Evolutionary conservation across 2,797 vertebrate species (phyloP), one percentile per base, ranked within the genome.

Genomic region (Apogon talboti): DNA sequence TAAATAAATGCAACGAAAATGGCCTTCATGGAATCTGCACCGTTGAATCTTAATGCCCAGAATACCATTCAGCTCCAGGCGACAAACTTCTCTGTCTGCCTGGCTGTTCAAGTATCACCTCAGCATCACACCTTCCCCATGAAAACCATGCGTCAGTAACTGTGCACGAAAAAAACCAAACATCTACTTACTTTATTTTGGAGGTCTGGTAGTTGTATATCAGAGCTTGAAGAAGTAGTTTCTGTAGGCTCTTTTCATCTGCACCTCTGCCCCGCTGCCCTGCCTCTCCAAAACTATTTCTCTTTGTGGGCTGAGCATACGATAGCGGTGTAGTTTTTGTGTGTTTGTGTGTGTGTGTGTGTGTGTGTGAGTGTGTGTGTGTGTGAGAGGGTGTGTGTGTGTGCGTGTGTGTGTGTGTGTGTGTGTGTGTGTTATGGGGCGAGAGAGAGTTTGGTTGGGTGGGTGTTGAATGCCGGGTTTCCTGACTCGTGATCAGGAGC

Each of bases 401-500:
- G 64, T 74, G 78, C 90, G 79, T 83, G 79, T 82, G 54, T 64
- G 53, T 73, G 51, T 75, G 65, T 73, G 64, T 74, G 78, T 90
- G 80, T 66, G 21, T 38, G 16, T 69, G 24, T 59, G 44, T 62
- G 21, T 61, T 28, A 41, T 60, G 53, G 74, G 75, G 66, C 55
- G 64, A 45, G 67, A 41, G 85, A 79, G 84, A 73, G 79, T 68
- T 74, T 60, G 72, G 74, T 68, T 64, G 59, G 76, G 78, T 83
- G 82, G 82, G 76, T 86, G 90, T 87, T 84, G 85, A 91, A 92
- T 87, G 78, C 87, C 11, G 75, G 79, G 79, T 88, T 93, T 92
- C 85, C 88, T 89, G 91, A 92, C 91, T 94, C 84, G 88, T 92
- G 92, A 91, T 92, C 90, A 90, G 83, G 85, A 90, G 83, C 91